Conservation (phyloP, 2,113 vertebrate species). For the Psephotus haematonotus region DNA sequence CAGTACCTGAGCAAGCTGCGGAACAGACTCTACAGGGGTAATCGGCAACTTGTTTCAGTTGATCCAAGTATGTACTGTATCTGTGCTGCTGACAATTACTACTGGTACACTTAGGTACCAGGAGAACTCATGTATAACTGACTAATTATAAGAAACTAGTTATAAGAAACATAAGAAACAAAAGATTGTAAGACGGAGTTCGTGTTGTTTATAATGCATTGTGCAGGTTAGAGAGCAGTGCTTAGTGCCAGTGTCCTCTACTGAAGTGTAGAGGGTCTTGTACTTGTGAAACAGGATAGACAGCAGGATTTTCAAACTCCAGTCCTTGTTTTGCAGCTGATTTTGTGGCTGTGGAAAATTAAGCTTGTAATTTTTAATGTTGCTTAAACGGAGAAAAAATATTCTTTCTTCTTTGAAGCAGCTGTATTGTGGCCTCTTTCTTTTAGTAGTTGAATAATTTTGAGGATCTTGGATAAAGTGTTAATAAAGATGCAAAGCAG, state of each 20-base stretch:
- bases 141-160: background rate
- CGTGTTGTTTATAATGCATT: background rate
- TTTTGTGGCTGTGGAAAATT: background rate
- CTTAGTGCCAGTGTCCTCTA: background rate
- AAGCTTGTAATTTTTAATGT: background rate
- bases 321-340: background rate
- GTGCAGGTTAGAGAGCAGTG: background rate
- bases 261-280: background rate
- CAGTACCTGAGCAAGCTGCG: constrained; percentile 11
- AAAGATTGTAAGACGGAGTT: background rate
- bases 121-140: background rate
- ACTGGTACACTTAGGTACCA: background rate
- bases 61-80: constrained; percentile 77
- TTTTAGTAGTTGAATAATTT: background rate
- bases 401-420: background rate
- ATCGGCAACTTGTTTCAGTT: constrained; percentile 50
- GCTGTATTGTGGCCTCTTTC: background rate
- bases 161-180: background rate
- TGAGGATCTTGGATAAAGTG: background rate
- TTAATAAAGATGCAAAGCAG: background rate
- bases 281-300: background rate
- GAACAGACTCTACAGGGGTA: constrained; percentile 59
- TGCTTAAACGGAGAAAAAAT: background rate
- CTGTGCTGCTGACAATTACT: background rate
- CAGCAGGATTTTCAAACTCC: background rate